Conservation (phyloP, 92 coral and sea anemone genomes). For the Parazoanthus atlanticus region DNA sequence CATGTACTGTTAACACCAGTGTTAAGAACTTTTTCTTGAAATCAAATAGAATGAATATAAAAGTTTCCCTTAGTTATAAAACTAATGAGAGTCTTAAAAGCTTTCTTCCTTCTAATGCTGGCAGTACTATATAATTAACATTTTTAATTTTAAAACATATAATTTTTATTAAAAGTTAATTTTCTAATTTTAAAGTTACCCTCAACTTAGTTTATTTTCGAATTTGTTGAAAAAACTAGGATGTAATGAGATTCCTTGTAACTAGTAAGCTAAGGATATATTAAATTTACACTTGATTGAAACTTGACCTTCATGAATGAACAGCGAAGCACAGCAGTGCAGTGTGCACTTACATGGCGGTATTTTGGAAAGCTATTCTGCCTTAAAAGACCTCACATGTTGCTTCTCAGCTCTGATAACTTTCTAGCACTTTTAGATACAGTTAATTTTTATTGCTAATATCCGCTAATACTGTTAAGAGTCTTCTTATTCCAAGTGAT, state of each 20-base stretch:
- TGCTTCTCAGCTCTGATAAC: neutral
- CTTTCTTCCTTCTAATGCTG: neutral
- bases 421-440: neutral
- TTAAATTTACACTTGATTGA: neutral
- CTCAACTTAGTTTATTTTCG: neutral
- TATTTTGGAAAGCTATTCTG: neutral
- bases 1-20: too few species aligned
- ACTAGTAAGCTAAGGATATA: neutral
- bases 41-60: too few species aligned
- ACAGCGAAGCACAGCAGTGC: neutral
- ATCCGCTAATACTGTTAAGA: neutral
- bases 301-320: slow-evolving; percentile 2
- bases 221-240: slow-evolving; percentile 5
- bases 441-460: neutral
- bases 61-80: too few species aligned
- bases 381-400: neutral
- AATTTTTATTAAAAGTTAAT: too few species aligned
- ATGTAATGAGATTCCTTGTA: neutral
- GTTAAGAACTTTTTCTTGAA: neutral
- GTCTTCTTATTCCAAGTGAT: neutral
- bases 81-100: neutral
- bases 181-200: neutral
- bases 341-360: neutral
- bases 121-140: neutral
- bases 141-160: neutral